Base-by-base conservation (phyloP, 2,888 invertebrate genomes). In the Siphlonurus alternatus region DNA sequence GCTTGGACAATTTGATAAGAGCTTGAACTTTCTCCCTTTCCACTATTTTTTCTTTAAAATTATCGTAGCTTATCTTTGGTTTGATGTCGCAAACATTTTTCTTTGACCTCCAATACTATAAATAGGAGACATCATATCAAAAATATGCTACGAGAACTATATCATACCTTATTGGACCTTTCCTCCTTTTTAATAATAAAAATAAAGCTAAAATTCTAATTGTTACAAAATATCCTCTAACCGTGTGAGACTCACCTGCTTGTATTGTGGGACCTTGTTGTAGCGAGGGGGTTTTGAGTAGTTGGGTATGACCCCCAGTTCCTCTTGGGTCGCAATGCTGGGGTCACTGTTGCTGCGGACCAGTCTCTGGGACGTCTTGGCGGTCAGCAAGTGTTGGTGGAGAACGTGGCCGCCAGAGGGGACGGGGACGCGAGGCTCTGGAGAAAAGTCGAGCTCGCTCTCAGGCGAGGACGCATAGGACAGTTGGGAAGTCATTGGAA, bases 401-500 rank as follows among this genome's bases (percentile, higher is more conserved):
- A 56, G 56, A 85, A 77, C 71, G 81, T 73, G 82, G 84, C 73
- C 77, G 80, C 38, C 60, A 73, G 77, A 77, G 74, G 74, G 81
- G 73, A 80, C 78, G 70, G 80, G 78, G 70, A 81, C 77, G 62
- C 65, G 82, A 67, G 85, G 85, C 71, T 85, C 85, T 67, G 85
- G 85, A 74, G 89, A 90, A 74, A 90, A 85, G 75, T 95, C 95
- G 77, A 92, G 81, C 79, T 96, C 96, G 75, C 93, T 93, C 80
- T 96, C 95, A 68, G 94, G 94, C 75, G 93, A 93, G 74, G 94
- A 94, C 69, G 94, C 94, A 78, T 94, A 95, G 74, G 95, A 95
- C 70, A 95, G 82, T 75, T 93, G 88, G 74, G 91, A 90, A 71
- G 92, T 92, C 95, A 96, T 95, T 75, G 96, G 96, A 83, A 97